These are phyloP conservation scores for Arctia plantaginis DNA, from an alignment of 2,888 invertebrate species.

Conservation along the genomic window DNA sequence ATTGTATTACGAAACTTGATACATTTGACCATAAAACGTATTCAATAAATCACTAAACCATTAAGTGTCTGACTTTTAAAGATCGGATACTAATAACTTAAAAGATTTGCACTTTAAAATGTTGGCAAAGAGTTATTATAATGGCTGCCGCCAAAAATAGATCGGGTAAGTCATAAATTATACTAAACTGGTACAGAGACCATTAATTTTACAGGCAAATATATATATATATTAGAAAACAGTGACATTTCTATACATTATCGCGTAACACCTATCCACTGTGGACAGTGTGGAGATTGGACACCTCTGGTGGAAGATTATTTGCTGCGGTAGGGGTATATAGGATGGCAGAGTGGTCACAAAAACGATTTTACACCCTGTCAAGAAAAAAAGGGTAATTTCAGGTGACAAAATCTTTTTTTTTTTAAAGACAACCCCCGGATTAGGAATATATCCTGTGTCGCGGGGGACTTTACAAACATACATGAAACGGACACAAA, in stretches of 20 bases:
- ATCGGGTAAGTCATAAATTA: constrained; percentile 4
- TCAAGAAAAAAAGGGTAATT: too few relatives aligned
- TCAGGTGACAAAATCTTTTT: too few relatives aligned
- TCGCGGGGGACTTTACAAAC: too few relatives aligned
- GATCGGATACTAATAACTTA: background rate
- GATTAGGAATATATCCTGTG: too few relatives aligned
- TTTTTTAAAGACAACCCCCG: too few relatives aligned
- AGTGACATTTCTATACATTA: background rate
- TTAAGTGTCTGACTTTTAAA: background rate
- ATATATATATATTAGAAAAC: background rate
- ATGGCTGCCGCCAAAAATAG: background rate
- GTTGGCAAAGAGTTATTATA: background rate
- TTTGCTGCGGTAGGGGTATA: too few relatives aligned
- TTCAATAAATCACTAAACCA: background rate
- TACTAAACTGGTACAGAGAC: background rate
- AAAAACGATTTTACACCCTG: too few relatives aligned
- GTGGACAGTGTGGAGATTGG: too few relatives aligned
- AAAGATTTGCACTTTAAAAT: constrained; percentile 2
- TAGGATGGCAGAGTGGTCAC: too few relatives aligned
- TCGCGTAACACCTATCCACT: background rate
- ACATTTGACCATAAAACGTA: constrained; percentile 22
- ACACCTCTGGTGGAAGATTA: too few relatives aligned
- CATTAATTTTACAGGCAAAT: background rate
- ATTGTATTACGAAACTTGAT: constrained; percentile 28
- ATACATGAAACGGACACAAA: too few relatives aligned